Evolutionary conservation across 2,113 vertebrate species (phyloP).

Genomic region (Piprites chloris): DNA sequence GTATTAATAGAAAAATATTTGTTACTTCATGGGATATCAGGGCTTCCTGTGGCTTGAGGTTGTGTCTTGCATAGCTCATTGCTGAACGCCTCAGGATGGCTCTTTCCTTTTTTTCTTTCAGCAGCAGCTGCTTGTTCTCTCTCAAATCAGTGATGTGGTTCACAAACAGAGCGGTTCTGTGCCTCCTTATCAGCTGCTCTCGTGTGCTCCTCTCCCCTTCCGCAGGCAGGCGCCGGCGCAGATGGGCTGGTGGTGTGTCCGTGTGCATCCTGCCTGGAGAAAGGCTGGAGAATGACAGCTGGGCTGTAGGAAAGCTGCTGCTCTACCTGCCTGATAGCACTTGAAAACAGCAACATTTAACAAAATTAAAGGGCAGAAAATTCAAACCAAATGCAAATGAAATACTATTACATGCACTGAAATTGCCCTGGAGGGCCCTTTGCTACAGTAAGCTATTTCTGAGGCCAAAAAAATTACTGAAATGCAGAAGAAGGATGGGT

Average conservation of each 20-base stretch:
- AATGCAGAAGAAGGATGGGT: not conserved
- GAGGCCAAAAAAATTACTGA: not conserved
- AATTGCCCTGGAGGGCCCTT: not conserved
- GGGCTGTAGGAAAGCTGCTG: not conserved
- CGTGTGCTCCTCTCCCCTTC: not conserved
- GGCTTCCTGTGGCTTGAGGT: constrained; percentile 56
- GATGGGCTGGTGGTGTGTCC: accelerated
- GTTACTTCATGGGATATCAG: constrained; percentile 48
- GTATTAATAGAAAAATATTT: constrained; percentile 69
- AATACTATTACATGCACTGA: not conserved
- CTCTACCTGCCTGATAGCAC: not conserved
- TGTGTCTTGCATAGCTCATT: constrained; percentile 29
- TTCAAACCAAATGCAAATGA: not conserved
- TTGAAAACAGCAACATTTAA: not conserved
- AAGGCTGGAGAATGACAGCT: not conserved
- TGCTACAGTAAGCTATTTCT: not conserved
- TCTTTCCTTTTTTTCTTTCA: not conserved
- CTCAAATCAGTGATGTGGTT: not conserved
- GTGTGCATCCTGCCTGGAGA: not conserved
- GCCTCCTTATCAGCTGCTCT: not conserved
- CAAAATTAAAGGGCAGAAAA: not conserved
- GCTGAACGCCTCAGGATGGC: not conserved
- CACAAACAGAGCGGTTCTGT: not conserved
- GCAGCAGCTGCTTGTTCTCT: not conserved
- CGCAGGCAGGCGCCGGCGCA: accelerated